Base-by-base conservation (phyloP, 2,888 invertebrate genomes). In the Pachydiplax longipennis region DNA sequence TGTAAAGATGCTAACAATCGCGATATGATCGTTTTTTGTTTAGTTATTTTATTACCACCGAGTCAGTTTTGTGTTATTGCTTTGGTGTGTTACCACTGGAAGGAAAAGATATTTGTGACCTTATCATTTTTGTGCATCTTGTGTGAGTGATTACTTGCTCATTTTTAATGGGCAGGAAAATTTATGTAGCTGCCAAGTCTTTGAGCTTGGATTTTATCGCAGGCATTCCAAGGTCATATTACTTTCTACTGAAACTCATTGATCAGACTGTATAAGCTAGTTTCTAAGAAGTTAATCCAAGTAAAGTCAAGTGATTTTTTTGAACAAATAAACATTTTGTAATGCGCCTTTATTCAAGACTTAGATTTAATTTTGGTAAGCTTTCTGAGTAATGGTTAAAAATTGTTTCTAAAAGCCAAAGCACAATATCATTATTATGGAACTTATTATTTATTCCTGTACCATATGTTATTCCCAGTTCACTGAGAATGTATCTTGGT, bases 191-290 rank as follows among this genome's bases (percentile, higher is more conserved):
- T 61, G 61, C 87, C 87, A 61, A 65, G 87, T 12, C 61, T 87
- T 61, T 13, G 8, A n/a, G 6, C 61, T 87, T 87, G 87, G 87
- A 6, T 37, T 87, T 87, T 87, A 58, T 87, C 61, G 37, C 53
- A 37, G 65, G 58, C 87, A 87, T 87, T 87, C 87, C 87, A 87
- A 87, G 61, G 37, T 61, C 8, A 61, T 35, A 18, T 61, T n/a
- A 35, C 87, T 73, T 25, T 31, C 31, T 25, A 18, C 73, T 73
- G 31, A 10, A 31, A 13, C 13, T 13, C 13, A 13, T 25, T 73
- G 15, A 4, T 73, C 22, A 13, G 73, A 13, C 25, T 31, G 31
- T 31, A 73, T 73, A 31, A 31, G 12, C 25, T 73, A 73, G 73
- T 25, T 73, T 31, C 25, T 73, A 73, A 31, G 25, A 73, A 73